Conservation (phyloP, 2,797 vertebrate species). For the Onychomys arenicola region DNA sequence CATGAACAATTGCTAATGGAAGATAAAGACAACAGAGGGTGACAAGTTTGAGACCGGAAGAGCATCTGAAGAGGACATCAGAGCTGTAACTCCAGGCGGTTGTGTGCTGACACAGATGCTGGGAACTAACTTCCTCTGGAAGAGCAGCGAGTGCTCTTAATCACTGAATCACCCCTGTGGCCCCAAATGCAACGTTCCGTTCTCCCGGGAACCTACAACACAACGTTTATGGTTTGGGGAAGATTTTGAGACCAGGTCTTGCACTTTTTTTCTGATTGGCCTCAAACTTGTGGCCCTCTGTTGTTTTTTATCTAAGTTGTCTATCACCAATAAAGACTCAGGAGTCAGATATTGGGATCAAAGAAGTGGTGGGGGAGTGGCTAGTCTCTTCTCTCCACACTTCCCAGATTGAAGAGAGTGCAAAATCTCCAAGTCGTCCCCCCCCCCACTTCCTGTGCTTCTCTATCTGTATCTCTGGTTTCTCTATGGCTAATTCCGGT, state of each 20-base stretch:
- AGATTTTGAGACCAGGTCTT: not conserved
- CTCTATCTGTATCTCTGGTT: not conserved
- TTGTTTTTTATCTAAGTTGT: too few species aligned
- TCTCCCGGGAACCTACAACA: not conserved
- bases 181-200: not conserved
- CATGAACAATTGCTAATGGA: too few species aligned
- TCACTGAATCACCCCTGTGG: not conserved
- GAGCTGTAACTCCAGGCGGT: not conserved
- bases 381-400: too few species aligned
- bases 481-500: not conserved
- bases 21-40: too few species aligned
- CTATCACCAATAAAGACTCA: too few species aligned
- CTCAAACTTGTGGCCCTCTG: not conserved
- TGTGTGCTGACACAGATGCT: not conserved
- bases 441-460: not conserved
- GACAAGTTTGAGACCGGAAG: not conserved
- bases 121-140: not conserved
- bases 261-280: not conserved
- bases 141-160: not conserved
- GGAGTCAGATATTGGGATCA: too few species aligned
- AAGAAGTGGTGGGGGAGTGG: too few species aligned
- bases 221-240: not conserved
- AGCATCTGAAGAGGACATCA: too few species aligned
- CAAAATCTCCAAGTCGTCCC: not conserved
- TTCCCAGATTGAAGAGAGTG: too few species aligned